These are phyloP conservation scores for Morus bassanus DNA, from an alignment of 2,797 vertebrate species.

Conservation along the genomic window DNA sequence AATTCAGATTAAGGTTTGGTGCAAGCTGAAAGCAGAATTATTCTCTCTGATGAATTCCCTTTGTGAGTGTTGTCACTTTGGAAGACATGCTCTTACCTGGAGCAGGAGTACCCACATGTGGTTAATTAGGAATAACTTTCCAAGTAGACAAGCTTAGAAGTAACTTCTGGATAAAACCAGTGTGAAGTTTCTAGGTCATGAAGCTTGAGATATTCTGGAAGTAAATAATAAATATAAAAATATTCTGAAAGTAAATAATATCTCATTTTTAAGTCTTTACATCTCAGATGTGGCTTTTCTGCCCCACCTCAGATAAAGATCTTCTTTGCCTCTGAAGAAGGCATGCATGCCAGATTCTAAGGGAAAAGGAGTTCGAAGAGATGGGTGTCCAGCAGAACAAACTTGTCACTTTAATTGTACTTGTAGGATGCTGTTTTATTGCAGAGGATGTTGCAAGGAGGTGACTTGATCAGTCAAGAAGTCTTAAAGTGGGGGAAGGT, in stretches of 20 bases:
- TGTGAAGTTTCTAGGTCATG: constrained; percentile 5
- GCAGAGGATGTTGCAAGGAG: background rate
- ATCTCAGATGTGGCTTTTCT: background rate
- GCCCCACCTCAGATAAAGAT: background rate
- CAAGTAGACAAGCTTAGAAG: background rate
- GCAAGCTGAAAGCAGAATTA: background rate
- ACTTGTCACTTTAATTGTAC: background rate
- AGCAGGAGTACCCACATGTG: background rate
- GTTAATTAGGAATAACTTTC: background rate
- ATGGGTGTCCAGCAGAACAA: background rate
- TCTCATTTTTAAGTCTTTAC: background rate
- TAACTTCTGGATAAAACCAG: background rate
- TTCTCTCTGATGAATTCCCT: background rate
- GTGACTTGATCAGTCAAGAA: background rate
- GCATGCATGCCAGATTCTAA: background rate
- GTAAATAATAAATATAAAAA: background rate
- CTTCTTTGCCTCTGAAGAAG: background rate
- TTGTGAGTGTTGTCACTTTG: background rate
- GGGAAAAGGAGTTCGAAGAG: background rate
- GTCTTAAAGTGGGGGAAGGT: background rate
- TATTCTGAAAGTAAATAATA: background rate
- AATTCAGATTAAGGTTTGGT: background rate
- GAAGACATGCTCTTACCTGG: background rate
- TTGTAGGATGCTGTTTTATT: background rate
- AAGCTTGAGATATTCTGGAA: background rate